These are phyloP conservation scores for Chelonoidis abingdonii DNA, from an alignment of 2,113 vertebrate species.

Conservation along the genomic window DNA sequence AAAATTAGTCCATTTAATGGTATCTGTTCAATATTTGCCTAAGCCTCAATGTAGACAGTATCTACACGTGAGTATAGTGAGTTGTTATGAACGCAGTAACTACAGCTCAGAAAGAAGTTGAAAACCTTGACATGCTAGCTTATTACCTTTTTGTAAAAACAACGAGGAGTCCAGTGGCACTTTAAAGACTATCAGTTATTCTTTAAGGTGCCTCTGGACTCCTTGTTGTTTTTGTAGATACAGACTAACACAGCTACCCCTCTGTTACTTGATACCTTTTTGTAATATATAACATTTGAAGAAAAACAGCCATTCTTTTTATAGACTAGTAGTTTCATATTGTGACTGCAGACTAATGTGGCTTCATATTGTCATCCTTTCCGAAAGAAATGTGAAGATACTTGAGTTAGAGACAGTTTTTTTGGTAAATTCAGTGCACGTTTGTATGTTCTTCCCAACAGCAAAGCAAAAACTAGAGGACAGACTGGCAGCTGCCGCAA, in stretches of 20 bases:
- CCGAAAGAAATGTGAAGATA: neutral
- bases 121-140: neutral
- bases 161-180: too few species aligned
- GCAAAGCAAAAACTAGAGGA: constrained; percentile 98
- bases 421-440: neutral
- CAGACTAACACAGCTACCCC: too few species aligned
- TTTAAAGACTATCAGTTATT: too few species aligned
- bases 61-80: neutral
- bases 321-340: neutral
- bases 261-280: neutral
- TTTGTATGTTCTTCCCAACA: constrained; percentile 54
- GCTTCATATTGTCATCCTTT: neutral
- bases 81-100: neutral
- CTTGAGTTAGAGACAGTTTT: neutral
- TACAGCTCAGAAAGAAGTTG: neutral
- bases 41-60: neutral
- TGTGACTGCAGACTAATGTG: neutral
- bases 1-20: neutral
- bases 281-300: neutral
- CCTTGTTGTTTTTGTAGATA: too few species aligned
- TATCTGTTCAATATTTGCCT: neutral
- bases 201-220: too few species aligned
- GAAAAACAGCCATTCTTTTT: neutral
- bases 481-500: constrained; percentile 94
- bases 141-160: neutral